Base-by-base conservation (phyloP, 1,140 invertebrate species). In the Dreissena polymorpha region DNA sequence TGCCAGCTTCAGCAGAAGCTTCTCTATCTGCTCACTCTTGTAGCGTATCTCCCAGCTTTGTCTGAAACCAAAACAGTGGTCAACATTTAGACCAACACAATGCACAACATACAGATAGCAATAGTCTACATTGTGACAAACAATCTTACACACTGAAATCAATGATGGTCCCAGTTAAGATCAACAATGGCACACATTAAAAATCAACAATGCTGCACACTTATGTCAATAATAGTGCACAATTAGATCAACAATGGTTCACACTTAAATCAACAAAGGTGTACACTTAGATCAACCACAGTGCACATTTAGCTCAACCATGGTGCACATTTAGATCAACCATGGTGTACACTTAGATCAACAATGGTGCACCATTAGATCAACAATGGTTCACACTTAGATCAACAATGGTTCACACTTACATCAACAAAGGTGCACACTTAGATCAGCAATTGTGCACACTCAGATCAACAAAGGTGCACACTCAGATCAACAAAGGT, bases 11-110 rank as follows among this genome's bases (percentile, higher is more conserved):
- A 65, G 0, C 21, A 82, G 50, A 10, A 53, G 63, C 21, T 55
- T 53, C 21, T 82, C 79, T n/a, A 82, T 21, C 7, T 65, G n/a
- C 51, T 74, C 55, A 72, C 79, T 49, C 27, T 21, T 63, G 23
- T 25, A 0, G 67, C 79, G 69, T 49, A 82, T 70, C 12, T 82
- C 71, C 57, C 71, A 82, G 27, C 57, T 71, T 60, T 72, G 51
- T 16, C 79, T 82, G 79, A 55, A 74, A 74, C n/a, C 14, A 10
- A 70, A 8, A 16, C 12, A 13, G 13, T 29, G 7, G 13, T 27
- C 12, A 14, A 67, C 21, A 23, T 67, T 13, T 14, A 25, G 10
- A 67, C 12, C 10, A 67, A 18, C 13, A 14, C 10, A 10, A 14
- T 14, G 10, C 13, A 14, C 10, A 67, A 14, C 10, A 13, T 18